These are phyloP conservation scores for Clanis bilineata DNA, from an alignment of 2,888 invertebrate genomes.

Conservation along the genomic window DNA sequence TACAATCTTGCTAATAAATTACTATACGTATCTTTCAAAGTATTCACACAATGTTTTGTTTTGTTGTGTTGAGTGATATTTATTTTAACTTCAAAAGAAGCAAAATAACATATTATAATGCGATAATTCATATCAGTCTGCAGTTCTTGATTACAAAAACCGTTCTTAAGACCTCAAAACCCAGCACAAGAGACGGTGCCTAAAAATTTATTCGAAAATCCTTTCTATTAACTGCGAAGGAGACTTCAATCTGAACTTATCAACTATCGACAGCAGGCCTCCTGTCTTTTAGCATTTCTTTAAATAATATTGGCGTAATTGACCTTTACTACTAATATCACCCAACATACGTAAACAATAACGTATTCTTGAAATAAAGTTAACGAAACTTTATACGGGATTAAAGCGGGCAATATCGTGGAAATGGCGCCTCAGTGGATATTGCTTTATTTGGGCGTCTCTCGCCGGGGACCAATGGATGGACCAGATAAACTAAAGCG, in stretches of 20 bases:
- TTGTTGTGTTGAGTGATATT: too few relatives aligned
- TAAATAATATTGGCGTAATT: background rate
- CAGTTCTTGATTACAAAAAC: too few relatives aligned
- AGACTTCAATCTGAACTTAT: background rate
- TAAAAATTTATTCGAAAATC: too few relatives aligned
- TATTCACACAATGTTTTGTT: too few relatives aligned
- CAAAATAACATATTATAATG: too few relatives aligned
- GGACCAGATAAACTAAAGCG: conserved; percentile 38
- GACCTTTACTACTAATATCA: background rate
- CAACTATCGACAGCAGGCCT: background rate
- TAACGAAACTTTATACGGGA: conserved; percentile 19
- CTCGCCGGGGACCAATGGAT: conserved; percentile 28
- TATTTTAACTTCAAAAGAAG: too few relatives aligned
- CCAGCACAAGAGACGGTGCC: too few relatives aligned
- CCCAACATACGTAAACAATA: background rate
- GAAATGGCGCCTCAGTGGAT: conserved; percentile 22
- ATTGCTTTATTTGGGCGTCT: conserved; percentile 44
- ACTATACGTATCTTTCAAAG: too few relatives aligned
- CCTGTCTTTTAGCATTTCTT: background rate
- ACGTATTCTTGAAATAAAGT: conserved; percentile 23
- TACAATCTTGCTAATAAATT: too few relatives aligned
- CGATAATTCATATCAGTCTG: too few relatives aligned
- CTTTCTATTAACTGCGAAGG: background rate
- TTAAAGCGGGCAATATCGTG: conserved; percentile 23
- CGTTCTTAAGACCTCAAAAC: too few relatives aligned